Percentiles rank a stretch among this genome's conserved stretches.
Conservation (phyloP, 2,888 invertebrate genomes). For the Oligia latruncula region DNA sequence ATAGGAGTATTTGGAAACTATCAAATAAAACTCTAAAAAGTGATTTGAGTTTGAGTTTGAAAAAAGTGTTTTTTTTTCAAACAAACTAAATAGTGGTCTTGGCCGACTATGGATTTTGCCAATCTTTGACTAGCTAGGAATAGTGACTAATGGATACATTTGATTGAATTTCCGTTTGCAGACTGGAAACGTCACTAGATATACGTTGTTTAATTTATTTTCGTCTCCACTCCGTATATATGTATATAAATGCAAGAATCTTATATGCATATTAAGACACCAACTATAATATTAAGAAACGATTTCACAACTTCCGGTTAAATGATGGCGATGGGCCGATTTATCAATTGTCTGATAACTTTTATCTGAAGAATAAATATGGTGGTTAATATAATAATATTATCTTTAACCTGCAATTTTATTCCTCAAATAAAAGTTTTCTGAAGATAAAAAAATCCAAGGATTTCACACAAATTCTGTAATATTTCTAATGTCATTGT, state of each 20-base stretch:
- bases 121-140: background rate
- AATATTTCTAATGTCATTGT: background rate
- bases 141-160: background rate
- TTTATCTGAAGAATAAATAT: background rate
- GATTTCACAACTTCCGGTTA: background rate
- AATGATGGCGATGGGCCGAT: background rate
- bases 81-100: background rate
- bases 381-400: background rate
- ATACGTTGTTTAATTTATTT: background rate
- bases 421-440: background rate
- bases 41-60: too few species aligned
- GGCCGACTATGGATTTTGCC: background rate
- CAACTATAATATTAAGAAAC: background rate
- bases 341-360: background rate
- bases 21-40: too few species aligned
- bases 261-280: background rate
- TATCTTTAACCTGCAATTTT: background rate
- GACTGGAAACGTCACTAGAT: background rate
- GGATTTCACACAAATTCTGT: background rate
- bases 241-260: background rate
- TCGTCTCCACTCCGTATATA: background rate
- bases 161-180: background rate
- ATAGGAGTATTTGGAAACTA: background rate
- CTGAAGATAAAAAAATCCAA: background rate
- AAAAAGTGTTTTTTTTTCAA: background rate